phyloP scores from a whole-genome alignment of 2,888 invertebrate species.

The Papilio protenor region DNA sequence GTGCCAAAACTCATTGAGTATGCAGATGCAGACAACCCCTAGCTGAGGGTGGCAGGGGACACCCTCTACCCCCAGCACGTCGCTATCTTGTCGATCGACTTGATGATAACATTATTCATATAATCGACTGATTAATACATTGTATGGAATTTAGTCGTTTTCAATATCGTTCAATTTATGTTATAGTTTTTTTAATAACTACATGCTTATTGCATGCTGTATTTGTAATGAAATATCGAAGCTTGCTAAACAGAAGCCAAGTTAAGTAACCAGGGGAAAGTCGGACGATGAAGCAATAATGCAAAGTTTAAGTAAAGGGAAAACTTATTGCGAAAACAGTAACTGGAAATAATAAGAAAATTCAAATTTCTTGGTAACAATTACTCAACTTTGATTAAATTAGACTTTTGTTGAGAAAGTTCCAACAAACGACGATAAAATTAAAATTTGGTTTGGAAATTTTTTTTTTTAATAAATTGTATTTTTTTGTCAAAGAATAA shows the following conservation, averaged over 20 bases:
- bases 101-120: conserved; percentile 18
- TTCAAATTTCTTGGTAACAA: conserved; percentile 10
- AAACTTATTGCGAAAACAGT: conserved; percentile 8
- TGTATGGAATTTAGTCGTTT: too few species aligned
- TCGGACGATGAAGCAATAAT: not conserved
- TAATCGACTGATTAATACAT: not conserved
- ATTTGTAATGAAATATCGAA: not conserved
- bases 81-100: conserved; percentile 34
- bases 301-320: not conserved
- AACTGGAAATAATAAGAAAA: not conserved
- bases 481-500: not conserved
- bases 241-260: conserved; percentile 14
- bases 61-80: not conserved
- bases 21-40: conserved; percentile 34
- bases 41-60: not conserved
- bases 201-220: too few species aligned
- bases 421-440: not conserved
- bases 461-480: too few species aligned
- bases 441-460: too few species aligned
- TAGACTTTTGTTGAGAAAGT: not conserved
- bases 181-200: too few species aligned
- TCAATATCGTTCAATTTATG: too few species aligned
- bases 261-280: not conserved
- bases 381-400: not conserved
- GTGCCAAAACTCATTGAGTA: conserved; percentile 42